These are phyloP conservation scores for Eulithis testata DNA, from an alignment of 2,888 invertebrate species.

Conservation along the genomic window DNA sequence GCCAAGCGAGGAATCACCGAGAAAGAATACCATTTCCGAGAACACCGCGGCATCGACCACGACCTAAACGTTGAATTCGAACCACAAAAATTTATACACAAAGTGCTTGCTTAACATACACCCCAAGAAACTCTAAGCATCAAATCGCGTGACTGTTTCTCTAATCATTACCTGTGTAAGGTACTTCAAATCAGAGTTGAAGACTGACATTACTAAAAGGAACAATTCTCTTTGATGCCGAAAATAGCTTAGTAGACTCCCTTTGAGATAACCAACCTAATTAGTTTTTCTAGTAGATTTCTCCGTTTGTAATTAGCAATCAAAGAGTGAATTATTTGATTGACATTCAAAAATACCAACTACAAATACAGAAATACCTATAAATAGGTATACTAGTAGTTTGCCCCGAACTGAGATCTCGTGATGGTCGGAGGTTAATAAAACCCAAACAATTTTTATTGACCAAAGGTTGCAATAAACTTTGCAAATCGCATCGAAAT, in stretches of 20 bases:
- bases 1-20: slow-evolving; percentile 42
- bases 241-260: slow-evolving; percentile 4
- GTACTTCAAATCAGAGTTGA: slow-evolving; percentile 46
- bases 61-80: slow-evolving; percentile 27
- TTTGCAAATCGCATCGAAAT: no score
- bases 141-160: slow-evolving; percentile 53
- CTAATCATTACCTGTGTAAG: slow-evolving; percentile 45
- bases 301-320: no score
- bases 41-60: slow-evolving; percentile 41
- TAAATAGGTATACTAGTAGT: no score
- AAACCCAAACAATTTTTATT: no score
- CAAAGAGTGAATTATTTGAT: no score
- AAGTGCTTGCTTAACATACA: slow-evolving; percentile 35
- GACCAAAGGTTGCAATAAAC: no score
- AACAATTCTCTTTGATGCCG: slow-evolving; percentile 35
- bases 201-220: slow-evolving; percentile 43
- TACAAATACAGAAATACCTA: no score
- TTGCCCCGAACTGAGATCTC: no score
- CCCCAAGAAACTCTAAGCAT: slow-evolving; percentile 48
- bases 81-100: slow-evolving; percentile 33
- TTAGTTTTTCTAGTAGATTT: no score
- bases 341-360: no score
- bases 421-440: no score
- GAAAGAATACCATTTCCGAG: slow-evolving; percentile 41
- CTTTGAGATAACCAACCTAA: no score